phyloP scores from a whole-genome alignment of 2,888 invertebrate genomes.

The Anticlea derivata region DNA sequence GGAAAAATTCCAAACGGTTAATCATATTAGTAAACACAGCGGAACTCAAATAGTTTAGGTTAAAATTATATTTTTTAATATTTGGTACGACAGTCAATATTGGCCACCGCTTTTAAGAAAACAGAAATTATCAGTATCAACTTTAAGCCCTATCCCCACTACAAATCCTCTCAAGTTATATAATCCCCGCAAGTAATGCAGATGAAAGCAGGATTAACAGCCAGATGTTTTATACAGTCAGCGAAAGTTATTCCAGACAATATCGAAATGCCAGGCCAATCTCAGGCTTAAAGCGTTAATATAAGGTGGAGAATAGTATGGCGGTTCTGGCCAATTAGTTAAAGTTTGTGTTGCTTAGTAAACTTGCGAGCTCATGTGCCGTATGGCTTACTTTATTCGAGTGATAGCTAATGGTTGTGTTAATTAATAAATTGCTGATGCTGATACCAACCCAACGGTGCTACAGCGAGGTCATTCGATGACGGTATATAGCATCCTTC shows the following conservation, averaged over 20 bases:
- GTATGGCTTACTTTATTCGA: constrained; percentile 24
- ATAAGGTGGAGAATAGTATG: constrained; percentile 21
- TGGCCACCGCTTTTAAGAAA: neutral
- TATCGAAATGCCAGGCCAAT: constrained; percentile 15
- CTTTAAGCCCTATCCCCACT: constrained; percentile 3
- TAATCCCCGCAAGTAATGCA: constrained; percentile 43
- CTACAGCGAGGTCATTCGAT: too few species aligned
- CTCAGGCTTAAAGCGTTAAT: constrained; percentile 3
- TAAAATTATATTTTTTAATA: too few species aligned
- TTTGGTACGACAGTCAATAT: too few species aligned
- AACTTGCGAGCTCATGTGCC: constrained; percentile 22
- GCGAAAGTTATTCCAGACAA: constrained; percentile 33
- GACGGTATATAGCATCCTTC: too few species aligned
- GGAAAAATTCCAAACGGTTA: too few species aligned
- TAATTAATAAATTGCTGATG: constrained; percentile 16
- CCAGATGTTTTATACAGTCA: constrained; percentile 44
- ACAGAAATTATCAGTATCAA: constrained; percentile 5
- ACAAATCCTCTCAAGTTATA: constrained; percentile 28
- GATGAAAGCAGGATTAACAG: constrained; percentile 43
- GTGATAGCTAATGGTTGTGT: constrained; percentile 28
- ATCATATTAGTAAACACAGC: too few species aligned
- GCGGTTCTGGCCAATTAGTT: constrained; percentile 33
- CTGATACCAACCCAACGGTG: too few species aligned
- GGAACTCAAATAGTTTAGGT: too few species aligned
- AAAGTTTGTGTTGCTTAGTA: constrained; percentile 27